Base-by-base conservation (phyloP, 2,888 invertebrate genomes). In the Epinotia bilunana region DNA sequence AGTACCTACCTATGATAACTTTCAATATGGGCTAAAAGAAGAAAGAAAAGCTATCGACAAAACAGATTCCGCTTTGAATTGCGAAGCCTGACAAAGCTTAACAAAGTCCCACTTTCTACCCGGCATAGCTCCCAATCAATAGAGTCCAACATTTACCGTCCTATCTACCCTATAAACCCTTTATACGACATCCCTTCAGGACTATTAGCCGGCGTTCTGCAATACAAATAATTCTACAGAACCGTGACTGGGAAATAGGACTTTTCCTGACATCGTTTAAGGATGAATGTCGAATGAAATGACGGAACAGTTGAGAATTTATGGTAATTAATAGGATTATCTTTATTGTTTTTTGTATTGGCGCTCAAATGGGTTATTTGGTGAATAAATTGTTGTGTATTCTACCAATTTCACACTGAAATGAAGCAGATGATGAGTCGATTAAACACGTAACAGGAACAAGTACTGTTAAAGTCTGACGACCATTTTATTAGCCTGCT, bases 131-230 rank as follows among this genome's bases (percentile, higher is more conserved):
- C 13, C 67, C 72, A 76, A 72, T 76, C 75, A 72, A 76, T 72
- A 68, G 65, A 46, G 55, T 67, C 62, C 20, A 33, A 53, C 67
- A 43, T 49, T 61, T 61, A 57, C 72, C 61, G 62, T 68, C 71
- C 74, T 74, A 74, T 74, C 74, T 60, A 16, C 71, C 64, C 64
- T 65, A 65, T 74, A 74, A 74, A 71, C 74, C 74, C 70, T 74
- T 71, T 74, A 74, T 74, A 74, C 60, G 74, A 68, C 72, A 67
- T 67, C 67, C 74, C 65, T 60, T 60, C 46, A 57, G 61, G 46
- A 55, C 76, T 76, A 76, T 76, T 74, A 76, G 71, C 74, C 64
- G 23, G 12, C 76, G 62, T 62, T 74, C 74, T 76, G 74, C 76
- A 58, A 67, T 68, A 76, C 76, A 71, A 76, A 76, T 74, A 74